Base-by-base conservation (phyloP, 2,113 vertebrate genomes). In the Etheostoma cragini region DNA sequence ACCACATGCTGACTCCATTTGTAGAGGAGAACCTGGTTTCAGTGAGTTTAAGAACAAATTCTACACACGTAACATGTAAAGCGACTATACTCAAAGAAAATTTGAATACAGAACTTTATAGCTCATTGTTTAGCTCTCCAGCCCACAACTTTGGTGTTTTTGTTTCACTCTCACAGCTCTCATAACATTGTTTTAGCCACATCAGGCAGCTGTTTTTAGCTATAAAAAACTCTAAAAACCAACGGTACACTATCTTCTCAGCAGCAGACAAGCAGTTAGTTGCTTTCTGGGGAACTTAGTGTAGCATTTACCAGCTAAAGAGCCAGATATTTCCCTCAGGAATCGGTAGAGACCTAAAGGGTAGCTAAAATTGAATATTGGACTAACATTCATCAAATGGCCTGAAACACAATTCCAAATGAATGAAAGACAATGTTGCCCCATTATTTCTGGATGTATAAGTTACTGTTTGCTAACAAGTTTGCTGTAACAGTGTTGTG, bases 11-110 rank as follows among this genome's bases (percentile, higher is more conserved):
- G 14, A 99, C 97, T 86, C 93, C 96, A 2, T 99, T 99, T 88
- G 97, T 99, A 57, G 97, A 99, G 89, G 98, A 99, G 95, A 99
- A 99, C 87, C 94, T 99, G 88, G 98, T 99, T 83, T 99, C 98
- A 62, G 98, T 99, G 95, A 97, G 98, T 97, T 57, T 24, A 45
- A 26, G 10, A 54, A 22, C 22, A 62, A 26, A 0, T 42, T 24
- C 4, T 15, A 7, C n/a, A 61, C 19, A 38, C 8, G 1, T 38
- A 63, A 54, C 10, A 33, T 62, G 38, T 60, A 6, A 66, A 58
- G 30, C 1, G 0, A 6, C 58, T 72, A 3, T 3, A 13, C 66
- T 66, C 1, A 4, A 35, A 7, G 7, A 16, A 57, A 15, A 21
- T 46, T n/a, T n/a, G 10, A n/a, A 21, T 46, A 54, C 11, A 68